Percentiles rank a stretch among this genome's conserved stretches.
These are phyloP conservation scores for Hirtodrosophila trivittata DNA, from an alignment of 2,888 invertebrate genomes.

Conservation along the genomic window DNA sequence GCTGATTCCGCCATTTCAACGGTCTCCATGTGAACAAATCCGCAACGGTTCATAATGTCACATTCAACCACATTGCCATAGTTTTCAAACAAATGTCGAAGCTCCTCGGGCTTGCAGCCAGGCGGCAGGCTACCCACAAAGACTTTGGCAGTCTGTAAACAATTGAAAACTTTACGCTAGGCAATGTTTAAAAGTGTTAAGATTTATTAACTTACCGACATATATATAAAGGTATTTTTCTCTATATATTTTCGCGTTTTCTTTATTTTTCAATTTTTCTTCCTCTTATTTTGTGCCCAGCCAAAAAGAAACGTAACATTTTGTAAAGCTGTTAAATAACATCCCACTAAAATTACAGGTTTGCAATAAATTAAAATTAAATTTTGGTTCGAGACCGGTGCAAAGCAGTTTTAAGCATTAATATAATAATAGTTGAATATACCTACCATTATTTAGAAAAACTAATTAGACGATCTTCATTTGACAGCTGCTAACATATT, in stretches of 20 bases:
- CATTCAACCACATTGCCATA: constrained; percentile 96
- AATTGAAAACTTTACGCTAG: neutral
- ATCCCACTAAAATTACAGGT: neutral
- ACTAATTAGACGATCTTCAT: no score
- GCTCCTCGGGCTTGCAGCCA: constrained; percentile 92
- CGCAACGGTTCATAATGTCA: constrained; percentile 97
- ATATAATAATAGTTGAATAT: no score
- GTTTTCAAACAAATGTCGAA: constrained; percentile 92
- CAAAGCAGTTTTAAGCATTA: no score
- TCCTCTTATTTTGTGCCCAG: constrained; percentile 14
- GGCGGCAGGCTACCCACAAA: constrained; percentile 96
- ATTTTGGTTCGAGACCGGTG: neutral
- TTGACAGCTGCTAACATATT: no score
- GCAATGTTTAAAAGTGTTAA: neutral
- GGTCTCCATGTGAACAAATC: constrained; percentile 95
- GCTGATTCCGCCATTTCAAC: constrained; percentile 92
- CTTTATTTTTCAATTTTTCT: constrained; percentile 32
- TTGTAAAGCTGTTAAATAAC: constrained; percentile 17
- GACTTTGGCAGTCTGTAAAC: constrained; percentile 89
- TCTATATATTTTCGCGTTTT: constrained; percentile 21
- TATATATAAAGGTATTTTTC: constrained; percentile 19
- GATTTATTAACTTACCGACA: constrained; percentile 46
- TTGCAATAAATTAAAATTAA: neutral
- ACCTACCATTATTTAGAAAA: no score
- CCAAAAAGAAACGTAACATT: constrained; percentile 8